Evolutionary conservation across 2,888 invertebrate genomes (phyloP).

Genomic region (Pandemis corylana): DNA sequence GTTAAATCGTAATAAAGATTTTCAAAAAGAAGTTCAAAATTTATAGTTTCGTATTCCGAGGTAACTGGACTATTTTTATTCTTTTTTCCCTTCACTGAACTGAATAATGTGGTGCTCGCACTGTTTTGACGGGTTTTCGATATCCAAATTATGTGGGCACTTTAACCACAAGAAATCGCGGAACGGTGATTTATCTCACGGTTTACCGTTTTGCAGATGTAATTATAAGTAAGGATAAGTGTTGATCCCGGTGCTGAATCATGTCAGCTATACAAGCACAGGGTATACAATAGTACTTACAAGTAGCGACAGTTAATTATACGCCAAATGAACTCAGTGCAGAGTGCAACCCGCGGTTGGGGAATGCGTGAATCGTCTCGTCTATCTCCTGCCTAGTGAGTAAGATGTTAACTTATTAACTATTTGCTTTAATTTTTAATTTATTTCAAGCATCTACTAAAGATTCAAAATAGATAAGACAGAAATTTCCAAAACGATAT

Average conservation of each 20-base stretch:
- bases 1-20: background rate
- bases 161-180: background rate
- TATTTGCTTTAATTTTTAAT: background rate
- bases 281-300: too few species aligned
- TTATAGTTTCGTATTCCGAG: background rate
- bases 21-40: background rate
- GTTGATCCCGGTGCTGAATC: background rate
- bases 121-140: conserved; percentile 7
- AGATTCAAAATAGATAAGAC: too few species aligned
- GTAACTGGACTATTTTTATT: background rate
- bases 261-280: too few species aligned
- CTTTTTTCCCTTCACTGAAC: background rate
- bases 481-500: too few species aligned
- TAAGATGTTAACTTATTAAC: background rate
- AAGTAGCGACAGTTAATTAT: background rate
- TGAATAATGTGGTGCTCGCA: background rate
- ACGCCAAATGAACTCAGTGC: background rate
- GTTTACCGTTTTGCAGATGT: background rate
- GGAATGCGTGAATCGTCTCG: background rate
- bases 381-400: background rate
- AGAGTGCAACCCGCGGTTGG: background rate
- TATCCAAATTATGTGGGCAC: conserved; percentile 2
- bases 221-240: background rate
- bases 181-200: background rate
- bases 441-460: too few species aligned